Evolutionary conservation across 1,140 invertebrate species (phyloP).

Genomic region (silkworm (Bombyx mori)): ASM3026992v2 NC_085111.1:12760001-12760500

Average conservation of each 20-base stretch:
- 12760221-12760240: too few relatives aligned
- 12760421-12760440: too few relatives aligned
- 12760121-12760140: constrained; percentile 61
- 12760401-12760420: constrained; percentile 28
- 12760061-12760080: constrained; percentile 55
- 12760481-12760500: background rate
- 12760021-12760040: constrained; percentile 48
- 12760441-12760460: too few relatives aligned
- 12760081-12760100: constrained; percentile 44
- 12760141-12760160: constrained; percentile 33
- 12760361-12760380: constrained; percentile 59
- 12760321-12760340: constrained; percentile 58
- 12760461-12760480: constrained; percentile 10
- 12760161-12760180: too few relatives aligned
- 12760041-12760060: constrained; percentile 59
- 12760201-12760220: too few relatives aligned
- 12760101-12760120: constrained; percentile 61
- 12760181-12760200: constrained; percentile 5
- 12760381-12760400: constrained; percentile 52
- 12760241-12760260: constrained; percentile 3
- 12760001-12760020: constrained; percentile 24
- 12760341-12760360: constrained; percentile 60
- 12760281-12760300: constrained; percentile 55
- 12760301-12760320: constrained; percentile 53
- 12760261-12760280: constrained; percentile 55